Evolutionary conservation across 30 jellyfish, hydroid and myxozoan species (phyloP).

Genomic region (Hydractinia symbiolongicarpus): DNA sequence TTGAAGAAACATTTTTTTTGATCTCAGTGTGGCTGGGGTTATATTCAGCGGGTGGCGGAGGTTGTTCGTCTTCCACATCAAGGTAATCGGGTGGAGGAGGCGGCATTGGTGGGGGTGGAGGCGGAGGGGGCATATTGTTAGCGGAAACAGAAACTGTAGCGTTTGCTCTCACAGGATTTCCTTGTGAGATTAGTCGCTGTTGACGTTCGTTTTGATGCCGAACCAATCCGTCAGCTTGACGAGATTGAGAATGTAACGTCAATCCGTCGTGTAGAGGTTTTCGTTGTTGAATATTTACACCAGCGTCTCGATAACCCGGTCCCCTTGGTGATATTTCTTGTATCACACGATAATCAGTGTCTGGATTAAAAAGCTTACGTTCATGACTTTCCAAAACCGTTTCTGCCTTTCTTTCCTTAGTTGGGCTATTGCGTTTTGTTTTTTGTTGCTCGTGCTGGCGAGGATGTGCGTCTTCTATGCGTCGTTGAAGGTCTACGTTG

Average conservation of each 20-base stretch:
- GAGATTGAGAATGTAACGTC: constrained; percentile 9
- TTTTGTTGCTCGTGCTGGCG: not conserved
- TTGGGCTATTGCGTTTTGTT: not conserved
- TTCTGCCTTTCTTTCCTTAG: not conserved
- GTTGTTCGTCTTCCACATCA: not conserved
- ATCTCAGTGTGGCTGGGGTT: no score
- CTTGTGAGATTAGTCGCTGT: constrained; percentile 1
- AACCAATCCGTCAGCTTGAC: constrained; percentile 26
- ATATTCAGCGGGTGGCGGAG: constrained; percentile 1
- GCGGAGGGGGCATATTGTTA: constrained; percentile 34
- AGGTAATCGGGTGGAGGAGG: constrained; percentile 37
- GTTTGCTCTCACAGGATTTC: constrained; percentile 12
- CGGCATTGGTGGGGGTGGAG: constrained; percentile 65
- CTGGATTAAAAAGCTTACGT: not conserved
- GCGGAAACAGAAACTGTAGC: not conserved
- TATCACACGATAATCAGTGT: not conserved
- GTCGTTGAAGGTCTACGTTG: not conserved
- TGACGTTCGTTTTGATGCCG: constrained; percentile 26
- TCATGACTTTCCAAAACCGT: not conserved
- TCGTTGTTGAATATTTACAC: not conserved
- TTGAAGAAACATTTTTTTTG: no score
- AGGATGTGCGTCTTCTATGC: not conserved
- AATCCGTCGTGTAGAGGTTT: not conserved
- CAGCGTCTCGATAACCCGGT: not conserved
- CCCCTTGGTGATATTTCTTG: not conserved